Percentiles rank a stretch among this genome's conserved stretches.
Evolutionary conservation across 2,113 vertebrate species (phyloP).

Genomic region (Aleadryas rufinucha): DNA sequence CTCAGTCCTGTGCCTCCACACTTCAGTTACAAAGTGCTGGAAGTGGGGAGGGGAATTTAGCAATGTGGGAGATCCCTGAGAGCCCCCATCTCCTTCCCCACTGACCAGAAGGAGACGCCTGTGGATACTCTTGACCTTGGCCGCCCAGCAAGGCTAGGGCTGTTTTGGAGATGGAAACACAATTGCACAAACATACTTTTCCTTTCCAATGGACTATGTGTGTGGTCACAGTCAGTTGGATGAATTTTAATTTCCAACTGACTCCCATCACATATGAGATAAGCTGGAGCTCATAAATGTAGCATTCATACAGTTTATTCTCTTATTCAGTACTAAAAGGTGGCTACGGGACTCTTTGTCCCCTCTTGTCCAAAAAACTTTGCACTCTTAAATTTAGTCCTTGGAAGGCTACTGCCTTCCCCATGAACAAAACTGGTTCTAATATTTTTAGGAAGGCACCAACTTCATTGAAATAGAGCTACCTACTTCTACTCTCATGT

Average conservation of each 20-base stretch:
- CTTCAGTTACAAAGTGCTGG: background rate
- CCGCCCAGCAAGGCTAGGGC: background rate
- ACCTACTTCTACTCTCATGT: background rate
- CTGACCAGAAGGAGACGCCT: background rate
- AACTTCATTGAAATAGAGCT: background rate
- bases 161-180: slow-evolving; percentile 37
- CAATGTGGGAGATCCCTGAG: background rate
- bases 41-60: background rate
- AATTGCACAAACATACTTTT: slow-evolving; percentile 56
- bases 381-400: background rate
- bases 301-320: background rate
- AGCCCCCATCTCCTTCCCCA: background rate
- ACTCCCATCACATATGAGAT: slow-evolving; percentile 13
- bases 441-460: background rate
- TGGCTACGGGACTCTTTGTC: background rate
- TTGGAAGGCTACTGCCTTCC: background rate
- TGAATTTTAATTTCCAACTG: slow-evolving; percentile 50
- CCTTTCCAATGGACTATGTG: slow-evolving; percentile 37
- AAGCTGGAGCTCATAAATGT: slow-evolving; percentile 20
- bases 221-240: slow-evolving; percentile 44
- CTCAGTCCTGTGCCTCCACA: background rate
- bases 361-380: background rate
- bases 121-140: slow-evolving; percentile 11
- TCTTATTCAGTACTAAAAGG: background rate
- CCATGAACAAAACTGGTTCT: background rate